These are phyloP conservation scores for Mythimna loreyi DNA, from an alignment of 2,888 invertebrate species.

Conservation along the genomic window DNA sequence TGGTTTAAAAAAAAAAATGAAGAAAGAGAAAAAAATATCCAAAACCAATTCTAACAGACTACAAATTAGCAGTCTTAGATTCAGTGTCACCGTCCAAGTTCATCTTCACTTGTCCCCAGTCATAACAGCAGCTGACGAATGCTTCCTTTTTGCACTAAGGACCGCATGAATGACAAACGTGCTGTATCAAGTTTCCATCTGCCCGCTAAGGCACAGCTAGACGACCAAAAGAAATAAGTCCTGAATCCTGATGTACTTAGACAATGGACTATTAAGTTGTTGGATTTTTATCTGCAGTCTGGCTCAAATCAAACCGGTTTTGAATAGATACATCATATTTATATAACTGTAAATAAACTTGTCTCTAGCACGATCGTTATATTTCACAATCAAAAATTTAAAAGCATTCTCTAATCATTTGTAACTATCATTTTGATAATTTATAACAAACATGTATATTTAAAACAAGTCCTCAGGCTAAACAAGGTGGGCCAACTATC, in stretches of 20 bases:
- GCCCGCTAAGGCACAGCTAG: background rate
- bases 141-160: conserved; percentile 18
- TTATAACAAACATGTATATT: conserved; percentile 32
- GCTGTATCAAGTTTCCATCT: conserved; percentile 44
- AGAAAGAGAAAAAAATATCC: no score
- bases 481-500: conserved; percentile 24
- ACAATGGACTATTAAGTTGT: conserved; percentile 7
- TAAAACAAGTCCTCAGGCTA: conserved; percentile 45
- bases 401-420: conserved; percentile 10
- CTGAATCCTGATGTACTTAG: conserved; percentile 5
- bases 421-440: conserved; percentile 11
- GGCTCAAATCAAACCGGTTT: no score
- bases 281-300: background rate
- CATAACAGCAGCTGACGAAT: conserved; percentile 1
- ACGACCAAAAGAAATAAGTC: conserved; percentile 17
- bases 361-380: background rate
- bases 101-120: conserved; percentile 1
- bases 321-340: background rate
- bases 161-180: conserved; percentile 35
- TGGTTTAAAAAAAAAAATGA: no score
- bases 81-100: conserved; percentile 13
- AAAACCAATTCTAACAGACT: background rate
- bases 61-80: background rate
- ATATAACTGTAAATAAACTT: background rate
- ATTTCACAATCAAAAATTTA: conserved; percentile 32